Percentiles rank a stretch among this genome's conserved stretches.
These are phyloP conservation scores for Enhydra lutris DNA, from an alignment of 2,113 vertebrate genomes.

Conservation along the genomic window DNA sequence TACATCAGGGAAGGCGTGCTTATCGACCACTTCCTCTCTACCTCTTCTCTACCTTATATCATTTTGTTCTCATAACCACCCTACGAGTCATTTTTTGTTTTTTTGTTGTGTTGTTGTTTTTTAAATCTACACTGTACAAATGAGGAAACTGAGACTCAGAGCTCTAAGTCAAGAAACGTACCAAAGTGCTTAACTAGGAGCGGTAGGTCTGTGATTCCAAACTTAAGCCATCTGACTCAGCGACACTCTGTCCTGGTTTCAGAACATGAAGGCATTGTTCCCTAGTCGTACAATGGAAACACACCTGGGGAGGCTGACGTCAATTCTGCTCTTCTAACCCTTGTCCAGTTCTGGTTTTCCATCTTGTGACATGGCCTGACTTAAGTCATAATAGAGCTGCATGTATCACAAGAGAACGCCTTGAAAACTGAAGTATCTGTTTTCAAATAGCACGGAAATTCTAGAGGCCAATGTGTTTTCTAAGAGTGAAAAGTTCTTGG, in stretches of 20 bases:
- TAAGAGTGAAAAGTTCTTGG: slow-evolving; percentile 64
- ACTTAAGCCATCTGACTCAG: background rate
- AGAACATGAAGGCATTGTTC: background rate
- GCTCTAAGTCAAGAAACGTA: background rate
- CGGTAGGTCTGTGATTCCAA: background rate
- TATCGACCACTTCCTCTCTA: background rate
- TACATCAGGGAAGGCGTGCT: background rate
- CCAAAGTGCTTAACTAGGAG: background rate
- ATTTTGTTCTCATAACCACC: background rate
- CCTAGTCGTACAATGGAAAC: background rate
- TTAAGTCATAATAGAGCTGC: slow-evolving; percentile 10
- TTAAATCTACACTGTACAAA: background rate
- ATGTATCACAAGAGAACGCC: slow-evolving; percentile 34
- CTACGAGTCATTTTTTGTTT: background rate
- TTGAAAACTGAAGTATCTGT: slow-evolving; percentile 63
- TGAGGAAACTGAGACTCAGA: slow-evolving; percentile 1
- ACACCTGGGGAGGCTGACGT: background rate
- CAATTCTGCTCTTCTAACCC: background rate
- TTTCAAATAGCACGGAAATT: slow-evolving; percentile 61
- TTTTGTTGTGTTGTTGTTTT: background rate
- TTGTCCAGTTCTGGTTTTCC: slow-evolving; percentile 43
- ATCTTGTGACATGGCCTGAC: slow-evolving; percentile 38
- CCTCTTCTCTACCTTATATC: background rate
- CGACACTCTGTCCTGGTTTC: background rate
- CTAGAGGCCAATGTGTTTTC: slow-evolving; percentile 60